phyloP scores from a whole-genome alignment of 2,797 vertebrate genomes.

The Gymnoscopelus microlampas region DNA sequence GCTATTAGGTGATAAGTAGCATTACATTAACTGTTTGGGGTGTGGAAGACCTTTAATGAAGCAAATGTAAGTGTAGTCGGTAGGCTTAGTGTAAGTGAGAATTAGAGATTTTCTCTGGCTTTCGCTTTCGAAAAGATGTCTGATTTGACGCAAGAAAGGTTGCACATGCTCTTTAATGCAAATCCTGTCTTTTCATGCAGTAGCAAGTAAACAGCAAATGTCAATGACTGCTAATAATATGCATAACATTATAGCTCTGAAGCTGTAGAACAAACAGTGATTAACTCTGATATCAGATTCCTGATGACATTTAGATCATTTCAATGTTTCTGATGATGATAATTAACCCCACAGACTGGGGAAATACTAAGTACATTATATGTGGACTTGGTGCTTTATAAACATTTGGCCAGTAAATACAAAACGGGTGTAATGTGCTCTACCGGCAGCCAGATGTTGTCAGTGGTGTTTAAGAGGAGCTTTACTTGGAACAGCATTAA shows the following conservation, averaged over 20 bases:
- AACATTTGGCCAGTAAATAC: constrained; percentile 17
- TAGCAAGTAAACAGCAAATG: constrained; percentile 24
- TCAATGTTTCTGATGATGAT: constrained; percentile 25
- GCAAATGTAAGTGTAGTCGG: constrained; percentile 13
- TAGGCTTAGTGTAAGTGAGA: constrained; percentile 20
- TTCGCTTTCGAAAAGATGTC: neutral
- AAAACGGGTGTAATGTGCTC: constrained; percentile 6
- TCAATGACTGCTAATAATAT: constrained; percentile 19
- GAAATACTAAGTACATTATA: neutral
- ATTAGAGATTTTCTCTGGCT: constrained; percentile 22
- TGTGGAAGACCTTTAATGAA: constrained; percentile 26
- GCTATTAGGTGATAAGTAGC: constrained; percentile 39
- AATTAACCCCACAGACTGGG: constrained; percentile 2
- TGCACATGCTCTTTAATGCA: constrained; percentile 31
- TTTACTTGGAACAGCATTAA: too few species aligned
- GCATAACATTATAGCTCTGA: constrained; percentile 26
- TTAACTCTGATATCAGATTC: constrained; percentile 18
- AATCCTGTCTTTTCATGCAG: constrained; percentile 43
- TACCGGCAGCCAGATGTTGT: too few species aligned
- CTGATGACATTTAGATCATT: constrained; percentile 14
- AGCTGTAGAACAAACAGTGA: constrained; percentile 11
- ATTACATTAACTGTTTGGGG: constrained; percentile 45
- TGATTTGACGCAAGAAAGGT: constrained; percentile 6
- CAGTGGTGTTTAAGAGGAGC: too few species aligned
- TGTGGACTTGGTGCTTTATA: neutral